Base-by-base conservation (phyloP, 2,888 invertebrate species). In the Andrena praecox region DNA sequence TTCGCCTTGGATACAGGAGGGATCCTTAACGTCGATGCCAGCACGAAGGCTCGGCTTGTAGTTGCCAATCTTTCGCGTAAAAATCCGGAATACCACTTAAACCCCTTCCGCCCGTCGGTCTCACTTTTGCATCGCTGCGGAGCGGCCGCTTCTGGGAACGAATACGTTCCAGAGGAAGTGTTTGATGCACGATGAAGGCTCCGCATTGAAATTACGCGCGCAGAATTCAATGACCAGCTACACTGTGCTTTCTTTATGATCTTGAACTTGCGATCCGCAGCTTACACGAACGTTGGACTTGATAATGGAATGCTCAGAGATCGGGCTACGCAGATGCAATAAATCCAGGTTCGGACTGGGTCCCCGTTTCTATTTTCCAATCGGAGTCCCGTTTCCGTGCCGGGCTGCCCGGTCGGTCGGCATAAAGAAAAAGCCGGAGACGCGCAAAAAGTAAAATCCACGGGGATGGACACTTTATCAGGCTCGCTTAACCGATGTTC, bases 401-500 rank as follows among this genome's bases (percentile, higher is more conserved):
- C 29, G 10, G 67, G 31, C 62, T 68, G 24, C 74, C 74, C 60
- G 64, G n/a, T 59, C 50, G 35, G 5, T n/a, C 27, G 31, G 2
- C 48, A 0, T 2, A 27, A 31, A 52, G 59, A 63, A 64, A 35
- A 56, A 42, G 0, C 50, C 66, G 48, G 48, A 8, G 48, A 27
- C 31, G 33, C 16, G 33, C 12, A 27, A 67, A 27, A 6, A 71
- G 67, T 42, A 68, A 63, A 72, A 33, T 10, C 8, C 2, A 2
- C 7, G 35, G 2, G 52, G 10, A 20, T 60, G 66, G 59, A 52
- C 52, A 73, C 7, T 73, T 78, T 69, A 71, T 80, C 78, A 50
- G 63, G 24, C 35, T 78, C 78, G 20, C 72, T 80, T 77, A 56
- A 56, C 77, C 72, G 54, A 77, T 42, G 29, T 75, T 27, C 62